Base-by-base conservation (phyloP, 2,888 invertebrate species). In the Cerceris rybyensis region DNA sequence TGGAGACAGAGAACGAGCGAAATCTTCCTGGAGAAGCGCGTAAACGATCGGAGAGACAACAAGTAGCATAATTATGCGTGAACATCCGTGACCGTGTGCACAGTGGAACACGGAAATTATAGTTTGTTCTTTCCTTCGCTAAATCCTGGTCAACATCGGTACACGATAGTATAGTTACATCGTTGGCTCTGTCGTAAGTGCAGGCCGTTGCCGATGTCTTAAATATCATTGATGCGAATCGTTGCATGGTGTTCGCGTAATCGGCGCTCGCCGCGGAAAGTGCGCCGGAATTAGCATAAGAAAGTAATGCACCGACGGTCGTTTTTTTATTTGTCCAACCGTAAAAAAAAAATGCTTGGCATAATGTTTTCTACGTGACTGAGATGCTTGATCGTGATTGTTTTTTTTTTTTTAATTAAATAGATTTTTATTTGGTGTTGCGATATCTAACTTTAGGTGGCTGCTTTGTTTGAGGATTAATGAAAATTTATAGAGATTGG, bases 101-200 rank as follows among this genome's bases (percentile, higher is more conserved):
- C 67, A 41, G 50, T 17, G 41, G 54, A 78, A 84, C 64, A 74
- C 73, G 75, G 79, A 84, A 84, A 84, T 77, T 70, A 75, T 54
- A 43, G 54, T 28, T 28, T 4, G 28, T 4, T 28, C 28, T 1
- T 2, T 28, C 66, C 49, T 55, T 60, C 43, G 59, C 61, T 50
- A 46, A 52, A 64, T 43, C 46, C 57, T 41, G 70, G 64, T 76
- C 63, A 58, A 69, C 43, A 57, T 16, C 17, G 16, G 57, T 55
- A 57, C 54, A 54, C 54, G 64, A 52, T 17, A n/a, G 39, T 28
- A 52, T 42, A 50, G 59, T 65, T 68, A 43, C 43, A 67, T 16
- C 42, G 50, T 42, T 69, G 60, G 52, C 50, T 28, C 28, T 61
- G 49, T 57, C 65, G 43, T 58, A 39, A 75, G 43, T 14, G 28